Evolutionary conservation across 1,140 invertebrate species (phyloP).

Genomic region (Ganaspis sp.): DNA sequence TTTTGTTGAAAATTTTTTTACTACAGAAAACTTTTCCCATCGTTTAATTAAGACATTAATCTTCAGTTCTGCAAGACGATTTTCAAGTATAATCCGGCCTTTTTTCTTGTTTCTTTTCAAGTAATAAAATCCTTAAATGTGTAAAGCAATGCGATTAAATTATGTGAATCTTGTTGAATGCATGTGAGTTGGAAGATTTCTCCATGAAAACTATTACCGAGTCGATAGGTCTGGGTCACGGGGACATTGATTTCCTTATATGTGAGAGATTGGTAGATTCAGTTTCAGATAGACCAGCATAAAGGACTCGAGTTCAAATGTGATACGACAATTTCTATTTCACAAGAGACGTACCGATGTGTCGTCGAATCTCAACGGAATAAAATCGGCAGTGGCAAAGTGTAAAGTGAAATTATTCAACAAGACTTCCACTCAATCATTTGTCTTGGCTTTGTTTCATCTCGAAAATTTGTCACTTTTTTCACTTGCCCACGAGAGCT

Average conservation of each 20-base stretch:
- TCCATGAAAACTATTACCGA: conserved; percentile 65
- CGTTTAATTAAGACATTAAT: conserved; percentile 15
- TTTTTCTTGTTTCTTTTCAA: conserved; percentile 6
- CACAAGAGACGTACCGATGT: conserved; percentile 40
- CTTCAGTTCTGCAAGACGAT: not conserved
- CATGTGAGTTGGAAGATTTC: conserved; percentile 51
- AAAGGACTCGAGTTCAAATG: conserved; percentile 40
- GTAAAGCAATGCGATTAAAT: conserved; percentile 35
- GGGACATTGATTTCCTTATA: conserved; percentile 65
- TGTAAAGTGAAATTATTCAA: conserved; percentile 36
- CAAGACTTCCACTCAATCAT: conserved; percentile 44
- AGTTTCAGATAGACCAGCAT: not conserved
- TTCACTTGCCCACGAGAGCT: not conserved
- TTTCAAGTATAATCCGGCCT: not conserved
- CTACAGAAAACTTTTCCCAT: not conserved
- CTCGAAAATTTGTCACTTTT: not conserved
- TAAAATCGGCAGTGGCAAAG: conserved; percentile 48
- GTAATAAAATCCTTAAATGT: not conserved
- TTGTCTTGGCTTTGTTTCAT: conserved; percentile 37
- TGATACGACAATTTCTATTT: conserved; percentile 54
- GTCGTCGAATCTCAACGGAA: conserved; percentile 44
- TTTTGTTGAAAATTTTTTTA: not conserved
- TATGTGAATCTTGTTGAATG: conserved; percentile 47
- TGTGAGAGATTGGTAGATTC: conserved; percentile 26
- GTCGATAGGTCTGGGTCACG: conserved; percentile 67